These are phyloP conservation scores for Torymus texanus DNA, from an alignment of 2,888 invertebrate species.

Conservation along the genomic window DNA sequence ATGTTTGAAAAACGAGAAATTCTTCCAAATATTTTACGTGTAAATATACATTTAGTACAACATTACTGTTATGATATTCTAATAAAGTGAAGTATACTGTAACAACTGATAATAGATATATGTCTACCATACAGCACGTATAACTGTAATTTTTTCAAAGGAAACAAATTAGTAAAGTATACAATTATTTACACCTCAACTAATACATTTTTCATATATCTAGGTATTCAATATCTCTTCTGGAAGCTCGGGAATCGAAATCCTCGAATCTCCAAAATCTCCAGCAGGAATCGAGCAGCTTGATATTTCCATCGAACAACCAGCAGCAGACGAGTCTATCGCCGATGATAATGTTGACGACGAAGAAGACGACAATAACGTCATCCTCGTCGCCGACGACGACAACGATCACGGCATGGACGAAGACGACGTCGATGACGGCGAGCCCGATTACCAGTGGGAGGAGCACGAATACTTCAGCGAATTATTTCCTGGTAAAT, in stretches of 20 bases:
- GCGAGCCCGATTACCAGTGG: slow-evolving; percentile 44
- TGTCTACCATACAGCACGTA: too few relatives aligned
- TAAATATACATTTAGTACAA: too few relatives aligned
- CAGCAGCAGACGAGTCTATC: background rate
- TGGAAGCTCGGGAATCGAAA: slow-evolving; percentile 35
- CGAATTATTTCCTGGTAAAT: slow-evolving; percentile 67
- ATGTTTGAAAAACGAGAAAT: too few relatives aligned
- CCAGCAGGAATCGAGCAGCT: background rate
- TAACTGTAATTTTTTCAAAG: too few relatives aligned
- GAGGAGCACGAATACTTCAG: background rate
- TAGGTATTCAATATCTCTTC: slow-evolving; percentile 48
- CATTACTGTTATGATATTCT: too few relatives aligned
- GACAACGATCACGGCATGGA: background rate
- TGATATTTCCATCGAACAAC: slow-evolving; percentile 5
- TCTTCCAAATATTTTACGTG: too few relatives aligned
- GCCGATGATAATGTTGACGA: background rate
- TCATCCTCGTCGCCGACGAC: too few relatives aligned
- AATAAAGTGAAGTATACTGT: too few relatives aligned
- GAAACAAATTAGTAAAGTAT: too few relatives aligned
- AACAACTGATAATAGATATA: too few relatives aligned
- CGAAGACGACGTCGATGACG: slow-evolving; percentile 46
- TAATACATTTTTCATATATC: background rate
- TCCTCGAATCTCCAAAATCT: background rate
- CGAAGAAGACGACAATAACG: slow-evolving; percentile 53
- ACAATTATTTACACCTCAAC: too few relatives aligned